Evolutionary conservation across 1,140 invertebrate species (phyloP).

Genomic region (Sarcophaga peregrina): DNA sequence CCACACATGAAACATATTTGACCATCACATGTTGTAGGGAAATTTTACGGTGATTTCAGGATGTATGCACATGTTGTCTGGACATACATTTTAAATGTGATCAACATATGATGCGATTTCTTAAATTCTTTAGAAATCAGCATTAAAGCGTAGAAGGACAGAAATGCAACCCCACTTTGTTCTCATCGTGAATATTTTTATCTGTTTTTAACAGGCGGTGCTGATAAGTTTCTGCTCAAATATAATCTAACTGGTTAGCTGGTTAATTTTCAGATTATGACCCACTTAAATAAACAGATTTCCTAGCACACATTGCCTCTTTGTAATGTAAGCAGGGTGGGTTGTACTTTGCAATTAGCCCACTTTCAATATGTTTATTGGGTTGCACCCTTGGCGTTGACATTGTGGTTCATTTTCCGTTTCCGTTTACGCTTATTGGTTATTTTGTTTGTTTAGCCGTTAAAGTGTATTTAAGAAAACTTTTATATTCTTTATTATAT

Average conservation of each 20-base stretch:
- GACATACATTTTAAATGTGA: conserved; percentile 64
- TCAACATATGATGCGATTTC: conserved; percentile 58
- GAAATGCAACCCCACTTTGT: not conserved
- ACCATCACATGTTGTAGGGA: conserved; percentile 31
- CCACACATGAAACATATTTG: conserved; percentile 45
- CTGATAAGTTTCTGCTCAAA: not conserved
- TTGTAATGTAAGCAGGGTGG: not conserved
- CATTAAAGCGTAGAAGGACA: not conserved
- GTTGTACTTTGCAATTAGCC: conserved; percentile 15
- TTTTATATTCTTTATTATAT: conserved; percentile 39
- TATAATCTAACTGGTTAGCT: not conserved
- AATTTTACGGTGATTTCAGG: conserved; percentile 7
- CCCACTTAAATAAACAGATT: conserved; percentile 31
- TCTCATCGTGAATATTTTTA: conserved; percentile 16
- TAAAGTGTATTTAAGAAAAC: conserved; percentile 36
- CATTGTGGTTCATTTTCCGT: not conserved
- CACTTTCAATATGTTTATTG: conserved; percentile 34
- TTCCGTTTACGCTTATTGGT: not conserved
- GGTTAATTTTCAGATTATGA: conserved; percentile 38
- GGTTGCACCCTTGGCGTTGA: not conserved
- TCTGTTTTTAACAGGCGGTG: conserved; percentile 15
- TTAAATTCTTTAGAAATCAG: too few relatives aligned
- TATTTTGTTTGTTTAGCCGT: conserved; percentile 36
- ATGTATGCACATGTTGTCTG: conserved; percentile 29
- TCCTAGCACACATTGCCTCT: not conserved